A percentile compares a stretch with the other conserved stretches of the same genome.
phyloP scores from a whole-genome alignment of 2,888 invertebrate genomes.

The Agriopis aurantiaria region DNA sequence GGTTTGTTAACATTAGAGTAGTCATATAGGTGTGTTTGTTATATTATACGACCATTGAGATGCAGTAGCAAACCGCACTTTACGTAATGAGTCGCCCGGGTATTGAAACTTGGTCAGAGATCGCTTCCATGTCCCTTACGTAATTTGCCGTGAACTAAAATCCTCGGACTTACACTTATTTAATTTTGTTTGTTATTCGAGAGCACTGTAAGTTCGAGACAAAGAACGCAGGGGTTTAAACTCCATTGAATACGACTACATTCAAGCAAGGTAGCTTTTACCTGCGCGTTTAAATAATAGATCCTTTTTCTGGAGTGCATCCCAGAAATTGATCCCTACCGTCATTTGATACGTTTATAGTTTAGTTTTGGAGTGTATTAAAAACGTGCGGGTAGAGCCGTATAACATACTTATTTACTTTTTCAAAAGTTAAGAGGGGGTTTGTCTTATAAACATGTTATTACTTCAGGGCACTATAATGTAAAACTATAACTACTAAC shows the following conservation, averaged over 20 bases:
- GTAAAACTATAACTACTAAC: neutral
- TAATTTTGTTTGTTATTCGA: slow-evolving; percentile 14
- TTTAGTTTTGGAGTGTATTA: slow-evolving; percentile 31
- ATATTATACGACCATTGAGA: slow-evolving; percentile 18
- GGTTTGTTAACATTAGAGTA: slow-evolving; percentile 33
- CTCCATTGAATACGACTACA: slow-evolving; percentile 55
- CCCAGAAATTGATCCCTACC: slow-evolving; percentile 59
- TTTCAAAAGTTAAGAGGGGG: slow-evolving; percentile 6
- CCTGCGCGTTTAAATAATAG: slow-evolving; percentile 73
- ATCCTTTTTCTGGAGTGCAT: slow-evolving; percentile 58
- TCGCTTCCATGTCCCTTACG: slow-evolving; percentile 12
- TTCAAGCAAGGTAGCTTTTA: slow-evolving; percentile 71
- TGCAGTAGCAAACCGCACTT: slow-evolving; percentile 23
- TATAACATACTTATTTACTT: slow-evolving; percentile 19
- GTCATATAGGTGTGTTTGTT: slow-evolving; percentile 18
- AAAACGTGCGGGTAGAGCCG: slow-evolving; percentile 7
- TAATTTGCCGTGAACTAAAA: slow-evolving; percentile 32
- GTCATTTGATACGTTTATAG: slow-evolving; percentile 64
- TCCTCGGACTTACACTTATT: slow-evolving; percentile 15
- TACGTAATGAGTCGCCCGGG: slow-evolving; percentile 26
- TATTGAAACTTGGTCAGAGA: slow-evolving; percentile 22
- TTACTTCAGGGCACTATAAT: neutral
- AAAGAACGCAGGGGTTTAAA: slow-evolving; percentile 58
- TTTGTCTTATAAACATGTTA: neutral
- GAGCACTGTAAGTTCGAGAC: slow-evolving; percentile 39